Evolutionary conservation across 2,797 vertebrate genomes (phyloP), one percentile per base, ranked within the genome.

Genomic region (Chaetophractus vellerosus): DNA sequence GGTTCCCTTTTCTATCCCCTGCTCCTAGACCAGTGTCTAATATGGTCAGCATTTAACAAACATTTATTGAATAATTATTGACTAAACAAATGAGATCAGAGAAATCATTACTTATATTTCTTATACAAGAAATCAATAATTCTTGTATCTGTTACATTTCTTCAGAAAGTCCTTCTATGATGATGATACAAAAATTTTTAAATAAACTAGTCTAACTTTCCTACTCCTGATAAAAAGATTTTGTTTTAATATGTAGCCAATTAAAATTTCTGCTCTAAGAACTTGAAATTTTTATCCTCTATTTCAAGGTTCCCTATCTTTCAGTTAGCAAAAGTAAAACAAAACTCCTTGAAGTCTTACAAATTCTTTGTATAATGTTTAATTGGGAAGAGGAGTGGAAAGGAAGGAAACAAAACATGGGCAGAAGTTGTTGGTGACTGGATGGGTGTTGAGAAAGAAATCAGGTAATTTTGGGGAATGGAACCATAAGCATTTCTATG

Each of bases 81-180:
- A 91, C 89, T 71, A 52, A 90, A 71, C 14, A n/a, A n/a, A 52
- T 41, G 15, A 61, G 59, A 59, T 33, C 33, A 80, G 0, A 86
- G 24, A 45, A 90, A 80, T 52, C 14, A 61, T 90, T 31, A 74
- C 41, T 89, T 91, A 52, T 71, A 82, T 68, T 69, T 86, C 55
- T 94, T 86, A 79, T 41, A 48, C 55, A 86, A 91, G 52, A 94
- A 88, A 36, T 66, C 41, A 92, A 72, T 48, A 81, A 83, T 5
- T 59, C 41, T 21, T 78, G 23, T 23, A 71, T 41, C 48, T 75
- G 48, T 75, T 18, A 64, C 64, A 26, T 71, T 66, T 45, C 21
- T 89, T 94, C 59, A 71, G 18, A 80, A 87, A 76, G 15, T 93
- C 48, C 45, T 61, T 88, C 28, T 74, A 66, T 48, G 7, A 59